Evolutionary conservation across 2,113 vertebrate species (phyloP).

Genomic region (Prochilodus magdalenae): DNA sequence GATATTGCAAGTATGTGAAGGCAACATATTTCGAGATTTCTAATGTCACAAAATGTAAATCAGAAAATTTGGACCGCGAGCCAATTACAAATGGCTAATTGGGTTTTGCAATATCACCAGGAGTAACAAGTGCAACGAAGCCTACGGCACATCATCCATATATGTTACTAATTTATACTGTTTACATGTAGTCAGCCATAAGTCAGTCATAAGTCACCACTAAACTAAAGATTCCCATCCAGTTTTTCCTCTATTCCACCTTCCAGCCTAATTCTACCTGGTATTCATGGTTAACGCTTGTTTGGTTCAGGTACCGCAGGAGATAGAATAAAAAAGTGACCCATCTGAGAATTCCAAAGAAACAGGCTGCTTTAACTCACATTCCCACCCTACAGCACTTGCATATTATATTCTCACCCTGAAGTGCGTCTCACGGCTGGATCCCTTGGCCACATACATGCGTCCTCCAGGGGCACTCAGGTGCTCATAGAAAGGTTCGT

Average conservation of each 20-base stretch:
- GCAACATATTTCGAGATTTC: too few relatives aligned
- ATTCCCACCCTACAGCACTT: neutral
- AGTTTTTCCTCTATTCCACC: neutral
- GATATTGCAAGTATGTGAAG: too few relatives aligned
- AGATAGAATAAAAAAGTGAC: neutral
- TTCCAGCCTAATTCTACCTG: neutral
- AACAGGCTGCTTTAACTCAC: neutral
- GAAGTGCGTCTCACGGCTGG: constrained; percentile 82
- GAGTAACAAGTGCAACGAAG: neutral
- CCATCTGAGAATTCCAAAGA: neutral
- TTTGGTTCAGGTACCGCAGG: neutral
- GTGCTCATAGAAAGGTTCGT: constrained; percentile 86
- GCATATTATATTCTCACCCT: constrained; percentile 72
- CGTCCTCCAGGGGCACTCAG: constrained; percentile 75
- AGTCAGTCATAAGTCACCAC: neutral
- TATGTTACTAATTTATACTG: neutral
- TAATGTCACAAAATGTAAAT: too few relatives aligned
- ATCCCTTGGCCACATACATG: constrained; percentile 84
- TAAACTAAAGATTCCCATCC: too few relatives aligned
- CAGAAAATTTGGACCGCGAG: too few relatives aligned
- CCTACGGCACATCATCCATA: too few relatives aligned
- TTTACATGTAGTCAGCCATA: neutral
- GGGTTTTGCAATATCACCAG: neutral
- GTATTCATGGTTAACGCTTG: neutral
- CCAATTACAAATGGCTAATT: neutral